These are phyloP conservation scores for Menidia menidia DNA, from an alignment of 2,797 vertebrate genomes.

Conservation along the genomic window DNA sequence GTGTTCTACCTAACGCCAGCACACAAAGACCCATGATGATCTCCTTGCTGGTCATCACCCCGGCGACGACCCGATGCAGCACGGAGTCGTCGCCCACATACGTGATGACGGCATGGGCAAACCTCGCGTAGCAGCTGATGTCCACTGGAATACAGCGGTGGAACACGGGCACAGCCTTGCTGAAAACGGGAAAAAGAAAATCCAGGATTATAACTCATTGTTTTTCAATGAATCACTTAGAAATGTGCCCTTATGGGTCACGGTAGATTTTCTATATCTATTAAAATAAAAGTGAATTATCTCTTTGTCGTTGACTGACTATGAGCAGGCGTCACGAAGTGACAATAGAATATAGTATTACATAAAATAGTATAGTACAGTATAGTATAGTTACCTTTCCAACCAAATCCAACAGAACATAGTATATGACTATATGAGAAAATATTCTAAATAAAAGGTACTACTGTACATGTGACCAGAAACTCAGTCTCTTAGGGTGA, in stretches of 20 bases:
- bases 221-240: background rate
- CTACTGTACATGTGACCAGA: background rate
- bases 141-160: slow-evolving; percentile 94
- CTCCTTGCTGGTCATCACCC: slow-evolving; percentile 98
- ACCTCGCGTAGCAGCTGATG: slow-evolving; percentile 92
- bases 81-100: slow-evolving; percentile 96
- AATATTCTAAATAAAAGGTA: background rate
- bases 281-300: background rate
- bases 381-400: too few relatives aligned
- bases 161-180: slow-evolving; percentile 89
- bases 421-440: too few relatives aligned
- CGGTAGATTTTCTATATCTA: background rate
- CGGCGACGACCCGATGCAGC: slow-evolving; percentile 92
- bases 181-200: slow-evolving; percentile 39
- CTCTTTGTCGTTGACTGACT: background rate
- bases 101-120: slow-evolving; percentile 92
- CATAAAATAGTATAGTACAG: too few relatives aligned
- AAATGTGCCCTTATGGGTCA: background rate
- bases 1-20: slow-evolving; percentile 90
- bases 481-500: background rate
- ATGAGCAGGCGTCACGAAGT: too few relatives aligned
- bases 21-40: slow-evolving; percentile 98
- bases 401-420: too few relatives aligned
- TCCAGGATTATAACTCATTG: background rate
- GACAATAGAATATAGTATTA: too few relatives aligned